A percentile compares a stretch with the other conserved stretches of the same genome.
Conservation (phyloP, 2,888 invertebrate genomes). For the Lepidocyrtoides sp. region DNA sequence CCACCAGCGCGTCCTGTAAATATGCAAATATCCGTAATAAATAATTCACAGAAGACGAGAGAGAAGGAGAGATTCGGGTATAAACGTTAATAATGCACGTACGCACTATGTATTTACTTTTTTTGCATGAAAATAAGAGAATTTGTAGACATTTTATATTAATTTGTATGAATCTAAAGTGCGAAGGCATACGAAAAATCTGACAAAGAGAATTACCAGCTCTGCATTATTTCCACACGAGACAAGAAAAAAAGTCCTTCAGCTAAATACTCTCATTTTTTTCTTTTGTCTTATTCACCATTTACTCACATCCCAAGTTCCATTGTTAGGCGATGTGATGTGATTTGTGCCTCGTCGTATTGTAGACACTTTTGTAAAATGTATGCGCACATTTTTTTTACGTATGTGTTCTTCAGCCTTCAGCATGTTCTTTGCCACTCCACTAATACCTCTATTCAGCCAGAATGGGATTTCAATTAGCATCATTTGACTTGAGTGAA, state of each 20-base stretch:
- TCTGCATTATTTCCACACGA: not conserved
- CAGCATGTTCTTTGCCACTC: not conserved
- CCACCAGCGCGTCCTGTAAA: constrained; percentile 64
- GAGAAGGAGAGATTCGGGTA: constrained; percentile 1
- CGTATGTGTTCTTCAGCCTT: not conserved
- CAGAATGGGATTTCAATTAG: constrained; percentile 63
- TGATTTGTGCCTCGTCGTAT: constrained; percentile 20
- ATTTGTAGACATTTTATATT: constrained; percentile 24
- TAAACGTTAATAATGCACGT: not conserved
- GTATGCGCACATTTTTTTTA: constrained; percentile 32
- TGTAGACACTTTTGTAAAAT: constrained; percentile 44
- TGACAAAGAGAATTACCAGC: constrained; percentile 9
- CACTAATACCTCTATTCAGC: constrained; percentile 1
- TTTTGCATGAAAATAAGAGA: not conserved
- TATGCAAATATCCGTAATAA: constrained; percentile 75
- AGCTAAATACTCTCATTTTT: constrained; percentile 23
- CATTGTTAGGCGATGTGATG: not conserved
- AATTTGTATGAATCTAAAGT: constrained; percentile 46
- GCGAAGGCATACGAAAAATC: constrained; percentile 21
- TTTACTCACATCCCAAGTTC: constrained; percentile 24
- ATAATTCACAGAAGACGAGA: constrained; percentile 65
- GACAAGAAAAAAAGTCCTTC: not conserved
- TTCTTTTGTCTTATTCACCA: not conserved
- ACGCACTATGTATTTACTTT: not conserved
- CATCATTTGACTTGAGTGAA: constrained; percentile 66